Conservation (phyloP, 2,888 invertebrate species). For the Pelosia muscerda region DNA sequence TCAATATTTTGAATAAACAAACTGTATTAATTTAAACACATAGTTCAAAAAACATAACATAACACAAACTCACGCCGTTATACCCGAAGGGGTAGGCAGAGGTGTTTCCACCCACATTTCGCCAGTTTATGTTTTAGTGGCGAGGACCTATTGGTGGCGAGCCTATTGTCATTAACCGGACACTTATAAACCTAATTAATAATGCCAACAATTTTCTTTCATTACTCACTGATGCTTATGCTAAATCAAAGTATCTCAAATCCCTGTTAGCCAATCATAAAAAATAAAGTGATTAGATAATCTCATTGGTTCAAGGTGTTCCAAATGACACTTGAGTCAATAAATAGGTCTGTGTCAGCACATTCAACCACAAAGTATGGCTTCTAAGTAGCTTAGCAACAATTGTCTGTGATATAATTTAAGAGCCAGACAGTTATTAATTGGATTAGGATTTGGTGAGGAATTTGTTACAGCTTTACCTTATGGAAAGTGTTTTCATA, state of each 20-base stretch:
- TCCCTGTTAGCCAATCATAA: background rate
- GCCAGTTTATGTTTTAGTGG: too few relatives aligned
- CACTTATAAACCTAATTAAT: too few relatives aligned
- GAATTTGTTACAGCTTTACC: background rate
- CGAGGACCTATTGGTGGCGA: too few relatives aligned
- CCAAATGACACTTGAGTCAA: slow-evolving; percentile 2
- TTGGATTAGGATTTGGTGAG: slow-evolving; percentile 28
- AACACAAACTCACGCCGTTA: too few relatives aligned
- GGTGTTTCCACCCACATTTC: too few relatives aligned
- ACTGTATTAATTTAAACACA: too few relatives aligned
- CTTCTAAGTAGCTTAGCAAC: slow-evolving; percentile 46
- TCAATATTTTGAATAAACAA: too few relatives aligned
- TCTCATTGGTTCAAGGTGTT: slow-evolving; percentile 6
- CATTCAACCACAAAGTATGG: slow-evolving; percentile 26
- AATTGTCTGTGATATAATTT: slow-evolving; percentile 24
- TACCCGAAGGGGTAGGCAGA: too few relatives aligned
- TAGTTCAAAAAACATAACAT: too few relatives aligned
- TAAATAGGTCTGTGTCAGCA: background rate
- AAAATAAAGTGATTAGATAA: background rate
- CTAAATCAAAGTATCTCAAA: background rate
- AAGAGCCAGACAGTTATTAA: slow-evolving; percentile 31
- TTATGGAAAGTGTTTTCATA: background rate
- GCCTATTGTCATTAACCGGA: too few relatives aligned
- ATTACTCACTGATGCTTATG: background rate
- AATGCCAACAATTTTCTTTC: background rate